Conservation (phyloP, 2,113 vertebrate species). For the Clinocottus analis region DNA sequence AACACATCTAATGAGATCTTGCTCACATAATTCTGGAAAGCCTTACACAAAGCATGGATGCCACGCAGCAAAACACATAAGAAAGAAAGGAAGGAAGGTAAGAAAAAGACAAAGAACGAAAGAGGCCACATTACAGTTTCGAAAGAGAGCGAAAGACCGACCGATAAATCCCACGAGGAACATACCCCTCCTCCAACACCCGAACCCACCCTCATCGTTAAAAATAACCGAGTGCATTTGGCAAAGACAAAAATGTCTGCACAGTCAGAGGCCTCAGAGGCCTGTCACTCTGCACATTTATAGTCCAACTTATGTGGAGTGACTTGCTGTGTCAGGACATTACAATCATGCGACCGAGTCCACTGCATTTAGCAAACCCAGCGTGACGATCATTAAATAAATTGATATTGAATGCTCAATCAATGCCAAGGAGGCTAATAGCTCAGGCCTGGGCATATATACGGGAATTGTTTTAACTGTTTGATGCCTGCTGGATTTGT, state of each 20-base stretch:
- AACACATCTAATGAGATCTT: not conserved
- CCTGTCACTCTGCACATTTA: conserved; percentile 61
- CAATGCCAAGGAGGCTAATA: conserved; percentile 1
- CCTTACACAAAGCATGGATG: not conserved
- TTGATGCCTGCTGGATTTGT: not conserved
- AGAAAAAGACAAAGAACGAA: not conserved
- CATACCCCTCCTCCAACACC: conserved; percentile 15
- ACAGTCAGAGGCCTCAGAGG: conserved; percentile 63
- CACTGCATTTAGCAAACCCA: conserved; percentile 41
- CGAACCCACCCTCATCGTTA: conserved; percentile 41
- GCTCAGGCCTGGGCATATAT: not conserved
- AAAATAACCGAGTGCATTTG: conserved; percentile 74
- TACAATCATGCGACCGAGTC: conserved; percentile 44
- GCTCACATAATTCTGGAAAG: not conserved
- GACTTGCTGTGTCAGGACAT: conserved; percentile 55
- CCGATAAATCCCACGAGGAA: conserved; percentile 43
- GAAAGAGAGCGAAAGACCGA: conserved; percentile 17
- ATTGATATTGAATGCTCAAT: conserved; percentile 51
- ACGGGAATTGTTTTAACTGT: not conserved
- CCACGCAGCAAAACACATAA: not conserved
- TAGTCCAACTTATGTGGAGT: conserved; percentile 51
- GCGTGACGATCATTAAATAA: conserved; percentile 35
- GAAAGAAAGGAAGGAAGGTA: not conserved
- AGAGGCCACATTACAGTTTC: not conserved
- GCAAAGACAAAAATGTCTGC: conserved; percentile 67